These are phyloP conservation scores for Falco concolor DNA, from an alignment of 2,797 vertebrate genomes.

Conservation along the genomic window DNA sequence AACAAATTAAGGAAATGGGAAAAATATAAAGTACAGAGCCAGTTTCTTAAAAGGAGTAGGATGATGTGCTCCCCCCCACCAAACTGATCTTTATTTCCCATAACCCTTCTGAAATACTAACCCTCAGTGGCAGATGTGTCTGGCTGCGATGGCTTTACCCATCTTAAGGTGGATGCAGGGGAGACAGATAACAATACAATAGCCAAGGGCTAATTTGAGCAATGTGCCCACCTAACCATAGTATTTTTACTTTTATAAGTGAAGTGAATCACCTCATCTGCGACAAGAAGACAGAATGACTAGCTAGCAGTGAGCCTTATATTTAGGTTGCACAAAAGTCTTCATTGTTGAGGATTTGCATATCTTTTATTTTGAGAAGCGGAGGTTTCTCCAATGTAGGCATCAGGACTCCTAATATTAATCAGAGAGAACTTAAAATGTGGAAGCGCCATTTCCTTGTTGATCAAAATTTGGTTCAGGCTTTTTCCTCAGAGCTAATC, in stretches of 20 bases:
- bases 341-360: neutral
- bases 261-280: too few species aligned
- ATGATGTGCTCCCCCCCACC: too few species aligned
- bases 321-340: neutral
- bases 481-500: neutral
- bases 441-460: neutral
- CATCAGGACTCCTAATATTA: neutral
- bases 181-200: too few species aligned
- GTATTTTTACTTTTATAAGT: too few species aligned
- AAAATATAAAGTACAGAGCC: neutral
- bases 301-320: neutral
- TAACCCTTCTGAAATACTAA: too few species aligned
- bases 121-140: too few species aligned
- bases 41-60: neutral
- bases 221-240: too few species aligned
- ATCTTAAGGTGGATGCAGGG: too few species aligned
- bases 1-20: neutral
- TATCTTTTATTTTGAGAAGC: neutral
- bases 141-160: too few species aligned
- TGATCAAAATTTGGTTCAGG: neutral
- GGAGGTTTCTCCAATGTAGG: neutral
- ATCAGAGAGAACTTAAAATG: neutral
- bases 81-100: too few species aligned
- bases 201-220: too few species aligned
- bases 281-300: neutral